Evolutionary conservation across 1,140 invertebrate species (phyloP), one percentile per base, ranked within the genome.

Genomic region (Sinella curviseta): DNA sequence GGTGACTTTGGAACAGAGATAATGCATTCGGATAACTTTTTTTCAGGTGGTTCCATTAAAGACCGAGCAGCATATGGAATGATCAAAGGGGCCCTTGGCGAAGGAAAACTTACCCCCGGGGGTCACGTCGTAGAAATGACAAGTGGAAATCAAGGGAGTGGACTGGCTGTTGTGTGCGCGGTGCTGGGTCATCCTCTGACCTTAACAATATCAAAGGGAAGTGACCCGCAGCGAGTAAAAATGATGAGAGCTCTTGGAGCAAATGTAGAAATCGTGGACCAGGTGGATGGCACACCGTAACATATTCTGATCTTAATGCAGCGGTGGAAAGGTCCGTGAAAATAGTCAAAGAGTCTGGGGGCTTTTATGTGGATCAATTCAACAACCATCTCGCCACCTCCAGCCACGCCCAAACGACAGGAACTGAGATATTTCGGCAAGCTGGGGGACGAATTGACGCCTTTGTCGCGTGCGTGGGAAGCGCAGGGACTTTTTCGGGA

Each of bases 351-450:
- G 70, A 79, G 39, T 75, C 78, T 8, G 76, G 76, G 0, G 78
- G 78, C 1, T 82, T 77, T 36, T 77, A 77, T 35, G 78, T 81
- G 57, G 74, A 88, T 65, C 88, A 88, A 83, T 88, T 88, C 85
- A 87, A 88, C 77, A 89, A 88, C 77, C 83, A 83, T 24, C 87
- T 87, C n/a, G 89, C 89, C 75, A 84, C 84, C 76, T 77, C 78
- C 39, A 86, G 87, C 20, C 88, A 89, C 78, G 85, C 88, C 26
- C 86, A 87, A 77, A 88, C 87, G 17, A 89, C 88, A 28, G 88
- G 88, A 17, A 88, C 88, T 39, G 88, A 89, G 85, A 89, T 89
- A 34, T 89, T 88, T 88, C 77, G 84, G 48, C 86, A 89, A 82
- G 89, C 88, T 35, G 83, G 85, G 39, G 85, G 85, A 0, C 60